Percentiles rank a stretch among this genome's conserved stretches.
These are phyloP conservation scores for Gyps fulvus DNA, from an alignment of 2,113 vertebrate genomes.

Conservation along the genomic window DNA sequence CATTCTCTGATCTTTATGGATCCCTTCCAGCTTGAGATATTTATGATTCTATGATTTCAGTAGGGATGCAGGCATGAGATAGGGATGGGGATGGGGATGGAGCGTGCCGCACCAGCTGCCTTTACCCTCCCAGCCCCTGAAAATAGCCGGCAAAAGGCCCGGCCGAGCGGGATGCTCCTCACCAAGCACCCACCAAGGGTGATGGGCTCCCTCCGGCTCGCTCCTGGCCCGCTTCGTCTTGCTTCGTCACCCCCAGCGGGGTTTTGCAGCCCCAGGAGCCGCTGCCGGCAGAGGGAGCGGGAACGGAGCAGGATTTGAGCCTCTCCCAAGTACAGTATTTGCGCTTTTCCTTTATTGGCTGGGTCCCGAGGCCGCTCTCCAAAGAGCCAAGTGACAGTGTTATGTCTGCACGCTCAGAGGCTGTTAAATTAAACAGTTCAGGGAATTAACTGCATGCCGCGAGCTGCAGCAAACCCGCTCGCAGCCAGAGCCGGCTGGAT, in stretches of 20 bases:
- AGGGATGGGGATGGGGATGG: neutral
- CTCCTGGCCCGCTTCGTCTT: accelerated
- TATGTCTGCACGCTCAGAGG: neutral
- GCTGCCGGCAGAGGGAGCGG: neutral
- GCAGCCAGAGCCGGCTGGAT: neutral
- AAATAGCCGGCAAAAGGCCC: neutral
- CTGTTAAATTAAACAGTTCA: conserved; percentile 41
- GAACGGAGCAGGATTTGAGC: neutral
- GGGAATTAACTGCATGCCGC: conserved; percentile 9
- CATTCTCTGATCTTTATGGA: no score
- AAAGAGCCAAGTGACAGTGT: neutral
- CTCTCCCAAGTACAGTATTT: neutral
- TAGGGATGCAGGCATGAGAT: neutral
- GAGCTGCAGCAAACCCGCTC: neutral
- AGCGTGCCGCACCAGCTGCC: accelerated
- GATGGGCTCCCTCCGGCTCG: accelerated
- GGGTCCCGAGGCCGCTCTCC: neutral
- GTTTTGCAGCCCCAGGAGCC: neutral
- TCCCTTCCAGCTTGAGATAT: neutral
- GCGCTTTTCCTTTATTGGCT: neutral
- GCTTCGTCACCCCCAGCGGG: accelerated
- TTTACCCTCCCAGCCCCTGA: neutral
- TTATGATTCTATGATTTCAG: neutral
- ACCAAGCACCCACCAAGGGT: neutral
- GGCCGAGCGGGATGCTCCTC: accelerated